Conservation (phyloP, 2,797 vertebrate genomes). For the Discoglossus pictus region DNA sequence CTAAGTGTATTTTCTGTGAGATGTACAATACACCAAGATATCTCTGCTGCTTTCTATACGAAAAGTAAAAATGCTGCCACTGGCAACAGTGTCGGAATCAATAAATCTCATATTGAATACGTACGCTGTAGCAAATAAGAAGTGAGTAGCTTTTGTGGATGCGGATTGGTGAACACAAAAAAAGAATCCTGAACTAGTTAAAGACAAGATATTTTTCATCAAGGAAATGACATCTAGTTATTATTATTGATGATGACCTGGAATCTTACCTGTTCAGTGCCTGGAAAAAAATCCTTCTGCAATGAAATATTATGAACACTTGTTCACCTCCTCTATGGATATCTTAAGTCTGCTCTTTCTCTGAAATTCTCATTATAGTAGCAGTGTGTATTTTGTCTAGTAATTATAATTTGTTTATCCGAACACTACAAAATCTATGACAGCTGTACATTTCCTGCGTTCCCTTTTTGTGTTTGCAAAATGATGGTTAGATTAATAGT, state of each 20-base stretch:
- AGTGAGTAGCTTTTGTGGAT: conserved; percentile 35
- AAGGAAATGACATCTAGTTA: conserved; percentile 14
- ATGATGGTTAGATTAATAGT: too few species aligned
- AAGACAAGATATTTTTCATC: conserved; percentile 35
- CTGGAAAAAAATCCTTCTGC: conserved; percentile 7
- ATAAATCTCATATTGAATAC: conserved; percentile 40
- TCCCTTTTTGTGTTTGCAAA: too few species aligned
- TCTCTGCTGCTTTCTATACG: not conserved
- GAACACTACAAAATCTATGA: too few species aligned
- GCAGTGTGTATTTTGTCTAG: too few species aligned
- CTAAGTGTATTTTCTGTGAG: not conserved
- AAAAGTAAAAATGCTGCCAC: conserved; percentile 14
- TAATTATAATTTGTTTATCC: too few species aligned
- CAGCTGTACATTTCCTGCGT: too few species aligned
- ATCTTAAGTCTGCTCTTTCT: too few species aligned
- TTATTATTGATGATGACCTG: conserved; percentile 35
- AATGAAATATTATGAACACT: conserved; percentile 1
- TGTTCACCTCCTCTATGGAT: not conserved
- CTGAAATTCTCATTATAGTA: too few species aligned
- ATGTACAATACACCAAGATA: not conserved
- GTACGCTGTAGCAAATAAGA: conserved; percentile 20
- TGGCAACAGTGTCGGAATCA: conserved; percentile 14
- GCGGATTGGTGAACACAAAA: conserved; percentile 10
- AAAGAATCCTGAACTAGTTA: conserved; percentile 25
- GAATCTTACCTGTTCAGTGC: conserved; percentile 17